These are phyloP conservation scores for Ceratina calcarata DNA, from an alignment of 1,140 invertebrate genomes.

Conservation along the genomic window DNA sequence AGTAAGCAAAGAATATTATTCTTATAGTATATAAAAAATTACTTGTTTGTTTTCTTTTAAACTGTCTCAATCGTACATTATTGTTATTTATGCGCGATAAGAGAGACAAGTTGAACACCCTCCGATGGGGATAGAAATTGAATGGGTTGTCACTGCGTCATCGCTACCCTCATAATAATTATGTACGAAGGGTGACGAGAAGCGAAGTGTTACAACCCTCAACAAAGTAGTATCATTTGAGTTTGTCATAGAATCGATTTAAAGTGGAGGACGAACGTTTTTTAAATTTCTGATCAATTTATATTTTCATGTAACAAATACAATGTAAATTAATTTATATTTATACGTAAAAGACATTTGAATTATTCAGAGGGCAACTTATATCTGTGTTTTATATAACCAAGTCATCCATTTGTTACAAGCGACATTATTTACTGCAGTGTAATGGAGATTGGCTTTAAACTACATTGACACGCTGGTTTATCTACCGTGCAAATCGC, in stretches of 20 bases:
- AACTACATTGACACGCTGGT: neutral
- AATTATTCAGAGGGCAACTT: no score
- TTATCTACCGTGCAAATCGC: neutral
- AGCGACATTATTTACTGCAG: neutral
- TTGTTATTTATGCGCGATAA: neutral
- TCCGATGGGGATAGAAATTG: slow-evolving; percentile 20
- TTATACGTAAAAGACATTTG: no score
- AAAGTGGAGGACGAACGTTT: neutral
- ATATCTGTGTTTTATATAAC: neutral
- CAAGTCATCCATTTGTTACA: neutral
- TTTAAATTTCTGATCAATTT: neutral
- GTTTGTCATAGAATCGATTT: slow-evolving; percentile 38
- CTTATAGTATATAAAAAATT: no score
- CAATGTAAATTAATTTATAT: no score
- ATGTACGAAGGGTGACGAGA: slow-evolving; percentile 31
- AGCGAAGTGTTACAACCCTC: slow-evolving; percentile 25
- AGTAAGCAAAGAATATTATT: no score
- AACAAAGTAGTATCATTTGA: slow-evolving; percentile 13
- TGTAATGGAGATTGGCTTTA: neutral
- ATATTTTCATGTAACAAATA: neutral
- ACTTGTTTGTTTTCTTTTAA: no score
- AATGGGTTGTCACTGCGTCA: slow-evolving; percentile 53
- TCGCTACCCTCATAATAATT: slow-evolving; percentile 55
- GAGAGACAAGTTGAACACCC: neutral
- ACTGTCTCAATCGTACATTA: neutral